Evolutionary conservation across 2,888 invertebrate genomes (phyloP).

Genomic region (Parochlus steinenii): DNA sequence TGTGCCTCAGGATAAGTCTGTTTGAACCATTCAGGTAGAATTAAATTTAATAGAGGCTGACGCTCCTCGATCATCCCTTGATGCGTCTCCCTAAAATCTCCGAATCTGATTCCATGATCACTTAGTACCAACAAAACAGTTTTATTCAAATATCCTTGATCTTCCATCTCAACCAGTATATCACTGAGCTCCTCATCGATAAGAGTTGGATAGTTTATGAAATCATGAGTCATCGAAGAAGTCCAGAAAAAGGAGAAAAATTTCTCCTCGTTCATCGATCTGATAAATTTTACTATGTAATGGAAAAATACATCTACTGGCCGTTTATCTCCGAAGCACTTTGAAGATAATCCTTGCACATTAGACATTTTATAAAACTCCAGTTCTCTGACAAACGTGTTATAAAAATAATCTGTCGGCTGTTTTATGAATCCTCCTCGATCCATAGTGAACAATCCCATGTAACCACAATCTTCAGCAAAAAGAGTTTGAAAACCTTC

Average conservation of each 20-base stretch:
- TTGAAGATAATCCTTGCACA: conserved; percentile 39
- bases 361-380: conserved; percentile 50
- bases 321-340: conserved; percentile 53
- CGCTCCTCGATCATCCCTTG: conserved; percentile 79
- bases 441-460: conserved; percentile 67
- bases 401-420: conserved; percentile 74
- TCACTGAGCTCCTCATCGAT: conserved; percentile 48
- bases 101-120: conserved; percentile 84
- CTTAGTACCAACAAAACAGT: conserved; percentile 61
- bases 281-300: conserved; percentile 47
- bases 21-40: conserved; percentile 56
- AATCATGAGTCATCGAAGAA: conserved; percentile 69
- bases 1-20: conserved; percentile 42
- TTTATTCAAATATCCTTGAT: conserved; percentile 39
- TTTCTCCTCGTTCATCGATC: conserved; percentile 37
- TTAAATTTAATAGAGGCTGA: conserved; percentile 59
- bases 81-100: conserved; percentile 54
- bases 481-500: conserved; percentile 61
- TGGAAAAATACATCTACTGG: conserved; percentile 54
- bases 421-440: conserved; percentile 58
- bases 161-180: conserved; percentile 39
- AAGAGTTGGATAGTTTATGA: conserved; percentile 56
- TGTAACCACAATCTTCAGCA: conserved; percentile 64
- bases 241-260: conserved; percentile 78
- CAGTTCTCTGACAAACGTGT: conserved; percentile 52